Conservation (phyloP, 2,888 invertebrate species). For the Cyclophora punctaria region DNA sequence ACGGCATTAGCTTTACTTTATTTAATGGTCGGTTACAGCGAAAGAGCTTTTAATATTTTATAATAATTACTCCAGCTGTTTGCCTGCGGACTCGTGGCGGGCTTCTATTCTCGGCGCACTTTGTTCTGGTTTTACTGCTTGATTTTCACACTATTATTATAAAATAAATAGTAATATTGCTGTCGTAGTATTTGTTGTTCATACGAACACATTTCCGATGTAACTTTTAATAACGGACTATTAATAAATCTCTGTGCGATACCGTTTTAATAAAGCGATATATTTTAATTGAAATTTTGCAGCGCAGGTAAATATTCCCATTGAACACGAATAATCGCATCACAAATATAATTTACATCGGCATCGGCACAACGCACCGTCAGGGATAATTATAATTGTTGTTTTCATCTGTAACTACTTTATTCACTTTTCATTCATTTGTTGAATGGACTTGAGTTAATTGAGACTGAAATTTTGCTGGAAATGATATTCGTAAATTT, state of each 20-base stretch:
- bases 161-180: too few relatives aligned
- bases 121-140: slow-evolving; percentile 1
- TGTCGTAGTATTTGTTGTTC: too few relatives aligned
- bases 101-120: slow-evolving; percentile 10
- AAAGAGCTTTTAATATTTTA: slow-evolving; percentile 23
- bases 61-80: slow-evolving; percentile 18
- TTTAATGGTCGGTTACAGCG: slow-evolving; percentile 37
- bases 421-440: too few relatives aligned
- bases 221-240: too few relatives aligned
- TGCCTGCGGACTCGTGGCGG: slow-evolving; percentile 2
- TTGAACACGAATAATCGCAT: slow-evolving; percentile 16
- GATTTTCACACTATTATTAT: too few relatives aligned
- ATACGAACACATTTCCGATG: too few relatives aligned
- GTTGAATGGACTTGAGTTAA: too few relatives aligned
- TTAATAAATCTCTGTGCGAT: too few relatives aligned
- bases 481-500: too few relatives aligned
- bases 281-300: slow-evolving; percentile 7
- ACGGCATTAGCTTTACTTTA: slow-evolving; percentile 51
- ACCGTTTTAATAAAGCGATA: slow-evolving; percentile 1
- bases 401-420: background rate
- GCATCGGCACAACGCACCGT: slow-evolving; percentile 32
- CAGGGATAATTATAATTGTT: slow-evolving; percentile 27
- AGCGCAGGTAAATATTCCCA: slow-evolving; percentile 14
- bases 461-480: too few relatives aligned
- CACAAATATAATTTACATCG: slow-evolving; percentile 40